Evolutionary conservation across 2,113 vertebrate genomes (phyloP), one percentile per base, ranked within the genome.

Genomic region (Sterrhoptilus dennistouni): DNA sequence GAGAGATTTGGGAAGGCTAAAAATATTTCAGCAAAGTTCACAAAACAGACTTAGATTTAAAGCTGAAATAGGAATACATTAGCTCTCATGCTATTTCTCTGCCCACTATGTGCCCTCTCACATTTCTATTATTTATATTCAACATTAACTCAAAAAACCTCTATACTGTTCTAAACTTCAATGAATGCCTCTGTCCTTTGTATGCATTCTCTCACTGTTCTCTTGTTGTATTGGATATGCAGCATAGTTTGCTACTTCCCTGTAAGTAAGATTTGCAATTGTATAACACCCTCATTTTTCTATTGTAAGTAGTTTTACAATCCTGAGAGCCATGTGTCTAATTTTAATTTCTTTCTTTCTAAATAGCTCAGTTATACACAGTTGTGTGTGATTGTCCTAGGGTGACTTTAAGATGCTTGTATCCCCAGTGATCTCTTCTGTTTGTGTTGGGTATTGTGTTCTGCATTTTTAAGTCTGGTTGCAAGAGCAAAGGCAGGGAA

Each of bases 401-500:
- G 59, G 35, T 78, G 36, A 27, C 8, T 61, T 60, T 40, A 27
- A 21, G 45, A 12, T 21, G 23, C 21, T 16, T 40, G 22, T 33
- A 77, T 12, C 36, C 74, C 28, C 8, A 27, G 2, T 21, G 6
- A 3, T 38, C 17, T 50, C 10, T 63, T 40, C 17, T 50, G 29
- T 4, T 77, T 21, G 9, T 52, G 29, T 24, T 52, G 47, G 14
- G 16, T 63, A 27, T 40, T 22, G 6, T 17, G 29, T 40, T 78
- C 59, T 50, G 29, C 20, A 19, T 35, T 8, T 63, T 16, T 15
- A 21, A 33, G 35, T 21, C 10, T n/a, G 17, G 35, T 50, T 63
- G 23, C 2, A 3, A n/a, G 18, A 27, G 23, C 2, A 5, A 61
- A 38, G 11, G 14, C 1, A 8, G 25, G 25, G 59, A 12, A 38